phyloP scores from a whole-genome alignment of 2,888 invertebrate species.

The Strigamia crassipes region DNA sequence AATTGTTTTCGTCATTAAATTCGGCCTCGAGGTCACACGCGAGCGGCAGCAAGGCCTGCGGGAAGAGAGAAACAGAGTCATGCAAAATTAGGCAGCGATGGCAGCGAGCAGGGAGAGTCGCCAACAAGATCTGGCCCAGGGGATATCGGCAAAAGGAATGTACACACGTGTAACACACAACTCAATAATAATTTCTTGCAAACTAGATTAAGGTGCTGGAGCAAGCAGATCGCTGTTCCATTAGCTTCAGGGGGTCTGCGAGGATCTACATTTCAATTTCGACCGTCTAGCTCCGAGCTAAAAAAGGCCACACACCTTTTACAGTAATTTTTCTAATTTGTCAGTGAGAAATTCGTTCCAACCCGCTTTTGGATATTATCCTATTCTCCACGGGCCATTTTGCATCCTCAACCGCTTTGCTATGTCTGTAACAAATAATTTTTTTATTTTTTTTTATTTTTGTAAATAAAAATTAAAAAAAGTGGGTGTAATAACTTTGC shows the following conservation, averaged over 20 bases:
- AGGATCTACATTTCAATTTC: conserved; percentile 5
- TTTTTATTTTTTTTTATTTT: neutral
- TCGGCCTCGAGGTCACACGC: conserved; percentile 28
- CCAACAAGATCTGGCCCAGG: conserved; percentile 17
- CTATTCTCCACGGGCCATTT: neutral
- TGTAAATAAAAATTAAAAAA: too few species aligned
- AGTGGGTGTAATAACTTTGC: neutral
- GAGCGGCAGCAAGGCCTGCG: neutral
- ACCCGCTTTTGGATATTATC: neutral
- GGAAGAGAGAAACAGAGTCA: neutral
- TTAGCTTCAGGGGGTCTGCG: neutral
- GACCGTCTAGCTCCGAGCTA: neutral
- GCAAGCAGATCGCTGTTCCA: conserved; percentile 1
- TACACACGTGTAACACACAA: neutral
- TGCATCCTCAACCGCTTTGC: neutral
- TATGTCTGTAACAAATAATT: neutral
- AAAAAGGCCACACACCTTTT: neutral
- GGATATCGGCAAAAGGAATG: neutral
- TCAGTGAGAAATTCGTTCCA: conserved; percentile 14
- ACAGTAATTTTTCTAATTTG: conserved; percentile 27
- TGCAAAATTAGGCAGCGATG: neutral
- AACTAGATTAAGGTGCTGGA: conserved; percentile 29
- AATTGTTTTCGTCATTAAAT: conserved; percentile 33
- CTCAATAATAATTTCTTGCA: conserved; percentile 36
- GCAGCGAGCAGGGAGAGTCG: neutral